These are phyloP conservation scores for Epinephelus awoara DNA, from an alignment of 2,797 vertebrate species.

Conservation along the genomic window DNA sequence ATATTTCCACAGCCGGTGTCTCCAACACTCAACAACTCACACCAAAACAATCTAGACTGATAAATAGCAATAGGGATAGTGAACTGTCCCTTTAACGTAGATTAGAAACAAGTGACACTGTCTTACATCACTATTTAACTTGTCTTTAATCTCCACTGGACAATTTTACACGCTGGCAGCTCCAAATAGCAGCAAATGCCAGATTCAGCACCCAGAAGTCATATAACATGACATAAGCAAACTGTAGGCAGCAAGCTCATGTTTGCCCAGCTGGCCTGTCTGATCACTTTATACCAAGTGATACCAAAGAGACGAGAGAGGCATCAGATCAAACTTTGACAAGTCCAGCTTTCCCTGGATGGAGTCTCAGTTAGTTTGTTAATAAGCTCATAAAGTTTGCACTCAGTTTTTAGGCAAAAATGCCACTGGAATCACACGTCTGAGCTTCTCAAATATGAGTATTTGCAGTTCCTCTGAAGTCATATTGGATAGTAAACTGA, in stretches of 20 bases:
- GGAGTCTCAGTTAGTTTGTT: conserved; percentile 1
- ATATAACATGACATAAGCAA: conserved; percentile 45
- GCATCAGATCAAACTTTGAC: conserved; percentile 20
- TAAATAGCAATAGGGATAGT: too few relatives aligned
- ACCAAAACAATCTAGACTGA: too few relatives aligned
- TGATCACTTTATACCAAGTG: conserved; percentile 37
- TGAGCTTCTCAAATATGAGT: background rate
- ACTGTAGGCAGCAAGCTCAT: conserved; percentile 44
- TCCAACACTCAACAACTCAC: too few relatives aligned
- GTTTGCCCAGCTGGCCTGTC: conserved; percentile 44
- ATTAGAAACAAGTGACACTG: conserved; percentile 20
- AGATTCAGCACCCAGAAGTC: conserved; percentile 31
- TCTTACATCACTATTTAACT: conserved; percentile 14
- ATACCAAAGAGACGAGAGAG: conserved; percentile 26
- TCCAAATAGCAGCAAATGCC: conserved; percentile 37
- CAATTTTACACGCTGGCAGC: conserved; percentile 17
- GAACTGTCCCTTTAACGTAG: conserved; percentile 1
- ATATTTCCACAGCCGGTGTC: too few relatives aligned
- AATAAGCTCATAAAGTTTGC: conserved; percentile 4
- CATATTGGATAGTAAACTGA: background rate
- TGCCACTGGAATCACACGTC: background rate
- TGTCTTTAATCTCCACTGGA: conserved; percentile 37
- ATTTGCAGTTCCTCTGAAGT: background rate
- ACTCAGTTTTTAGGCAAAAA: background rate
- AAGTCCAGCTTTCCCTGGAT: conserved; percentile 14